Evolutionary conservation across 2,113 vertebrate species (phyloP), one percentile per base, ranked within the genome.

Genomic region (Struthio camelus): DNA sequence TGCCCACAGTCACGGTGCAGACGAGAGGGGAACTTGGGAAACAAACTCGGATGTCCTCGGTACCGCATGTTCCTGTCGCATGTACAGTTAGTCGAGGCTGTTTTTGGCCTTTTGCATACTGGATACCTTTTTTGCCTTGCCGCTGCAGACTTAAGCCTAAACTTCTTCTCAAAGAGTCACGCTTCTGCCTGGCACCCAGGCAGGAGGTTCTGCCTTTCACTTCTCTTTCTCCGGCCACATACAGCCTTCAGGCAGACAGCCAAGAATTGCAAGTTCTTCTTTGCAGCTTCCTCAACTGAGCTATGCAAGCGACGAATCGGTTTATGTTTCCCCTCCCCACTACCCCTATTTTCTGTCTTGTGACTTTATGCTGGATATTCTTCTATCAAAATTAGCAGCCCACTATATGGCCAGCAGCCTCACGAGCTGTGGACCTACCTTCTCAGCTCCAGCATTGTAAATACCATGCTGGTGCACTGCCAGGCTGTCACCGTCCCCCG

Each of bases 151-250:
- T 64, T 54, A 8, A 59, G 25, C 64, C 88, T 88, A 1, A 3
- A 51, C 54, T 83, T 67, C 48, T 79, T 88, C 70, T 80, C 32
- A 40, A 64, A 46, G 14, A 4, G 10, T 27, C 64, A 18, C 7
- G 24, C 28, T 82, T 24, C 59, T 58, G 72, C 28, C 38, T 5
- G 2, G 67, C 51, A 81, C 53, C 66, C 70, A 67, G 46, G 71
- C 0, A 0, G n/a, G 71, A 85, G 46, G 56, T 77, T 94, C 81
- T 87, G 91, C 78, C 59, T 97, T 97, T 96, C 93, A 84, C 89
- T 97, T 97, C 96, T 96, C 93, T 95, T 97, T 96, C 65, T 44
- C n/a, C 3, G 7, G 87, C 54, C 83, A 89, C 72, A 71, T 46
- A 23, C 42, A 84, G 75, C 38, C 75, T 23, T 42, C 53, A 34